Conservation (phyloP, 2,888 invertebrate genomes). For the Smittia aterrima region DNA sequence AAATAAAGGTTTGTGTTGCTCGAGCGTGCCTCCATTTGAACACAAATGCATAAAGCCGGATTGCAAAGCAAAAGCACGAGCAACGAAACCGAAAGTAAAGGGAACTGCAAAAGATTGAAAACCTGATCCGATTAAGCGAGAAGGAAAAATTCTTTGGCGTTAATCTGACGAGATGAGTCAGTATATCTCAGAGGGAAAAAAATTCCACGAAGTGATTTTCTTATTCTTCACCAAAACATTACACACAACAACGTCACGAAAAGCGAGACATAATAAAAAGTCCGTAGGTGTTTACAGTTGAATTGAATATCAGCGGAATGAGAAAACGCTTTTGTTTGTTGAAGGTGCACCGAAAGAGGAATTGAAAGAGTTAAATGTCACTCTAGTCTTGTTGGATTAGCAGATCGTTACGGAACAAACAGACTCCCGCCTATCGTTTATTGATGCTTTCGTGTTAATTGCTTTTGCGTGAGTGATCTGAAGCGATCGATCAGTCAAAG, state of each 20-base stretch:
- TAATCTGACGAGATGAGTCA: neutral
- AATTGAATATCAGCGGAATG: neutral
- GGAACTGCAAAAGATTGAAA: neutral
- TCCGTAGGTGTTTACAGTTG: slow-evolving; percentile 3
- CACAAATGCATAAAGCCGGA: neutral
- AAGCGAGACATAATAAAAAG: neutral
- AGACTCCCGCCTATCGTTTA: neutral
- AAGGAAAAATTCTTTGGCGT: neutral
- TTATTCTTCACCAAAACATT: neutral
- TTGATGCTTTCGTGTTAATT: neutral
- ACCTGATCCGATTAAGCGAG: neutral
- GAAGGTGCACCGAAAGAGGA: neutral
- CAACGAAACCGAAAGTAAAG: neutral
- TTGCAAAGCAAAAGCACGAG: neutral
- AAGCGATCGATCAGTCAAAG: neutral
- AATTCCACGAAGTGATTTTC: neutral
- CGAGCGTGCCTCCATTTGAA: neutral
- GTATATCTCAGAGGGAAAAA: neutral
- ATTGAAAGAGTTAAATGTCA: too few species aligned
- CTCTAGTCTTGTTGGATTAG: too few species aligned
- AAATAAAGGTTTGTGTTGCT: neutral
- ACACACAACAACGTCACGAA: neutral
- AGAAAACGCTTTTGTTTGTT: neutral
- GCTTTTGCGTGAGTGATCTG: neutral
- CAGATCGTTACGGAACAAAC: neutral